Base-by-base conservation (phyloP, 2,797 vertebrate genomes). In the Carcharodon carcharias region DNA sequence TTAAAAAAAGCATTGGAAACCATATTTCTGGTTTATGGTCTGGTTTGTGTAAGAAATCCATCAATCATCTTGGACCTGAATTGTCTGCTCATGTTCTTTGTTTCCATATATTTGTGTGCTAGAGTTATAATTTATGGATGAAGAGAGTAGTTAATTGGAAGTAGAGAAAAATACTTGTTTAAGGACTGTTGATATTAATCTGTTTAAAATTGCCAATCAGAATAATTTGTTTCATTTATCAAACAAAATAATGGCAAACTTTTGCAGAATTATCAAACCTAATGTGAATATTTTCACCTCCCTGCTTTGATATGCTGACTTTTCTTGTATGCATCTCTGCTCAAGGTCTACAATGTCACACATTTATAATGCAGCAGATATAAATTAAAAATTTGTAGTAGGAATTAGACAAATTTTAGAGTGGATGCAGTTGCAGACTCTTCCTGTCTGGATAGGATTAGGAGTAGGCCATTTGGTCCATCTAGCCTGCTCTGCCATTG, bases 11-110 rank as follows among this genome's bases (percentile, higher is more conserved):
- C 80, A 85, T 21, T 12, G 40, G 80, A n/a, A 21, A 96, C 97
- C 97, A 97, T 98, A 98, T 98, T 98, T 96, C 97, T 96, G 97
- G 96, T 97, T 98, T 98, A 97, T 97, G 98, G 98, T 97, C 97
- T 97, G 97, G 96, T 97, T 97, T 98, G 98, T 97, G 97, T 97
- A 97, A 97, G 97, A 96, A 97, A 96, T 97, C 97, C 97, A 96
- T 97, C 97, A 97, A 97, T 97, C 97, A 97, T 97, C 95, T 61
- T 96, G 35, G 80, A n/a, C n/a, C 45, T 45, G 12, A 85, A 45
- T 40, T 85, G 35, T 12, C 35, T 85, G n/a, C 1, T 11, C 80
- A 45, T 18, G n/a, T 40, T 1, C 23, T 69, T 69, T 69, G 21
- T 69, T 4, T 5, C 67, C 80, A 14, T 18, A 45, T 85, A 45